Evolutionary conservation across 2,113 vertebrate species (phyloP).

Genomic region (Ptilorrhoa leucosticta): DNA sequence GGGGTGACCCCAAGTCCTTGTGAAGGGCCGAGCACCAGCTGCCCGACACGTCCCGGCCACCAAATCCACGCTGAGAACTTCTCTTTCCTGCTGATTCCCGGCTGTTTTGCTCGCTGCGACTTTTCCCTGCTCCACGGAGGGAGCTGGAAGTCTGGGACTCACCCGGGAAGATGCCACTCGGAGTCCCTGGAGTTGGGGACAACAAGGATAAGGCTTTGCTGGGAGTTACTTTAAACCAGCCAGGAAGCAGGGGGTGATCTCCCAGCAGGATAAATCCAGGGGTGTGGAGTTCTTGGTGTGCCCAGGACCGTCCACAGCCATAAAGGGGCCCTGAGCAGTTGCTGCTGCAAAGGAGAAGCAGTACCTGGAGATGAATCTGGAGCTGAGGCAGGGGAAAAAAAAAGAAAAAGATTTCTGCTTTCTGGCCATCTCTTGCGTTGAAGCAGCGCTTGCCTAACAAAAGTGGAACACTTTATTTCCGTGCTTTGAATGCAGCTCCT

Average conservation of each 20-base stretch:
- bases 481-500: constrained; percentile 26
- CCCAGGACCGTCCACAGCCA: neutral
- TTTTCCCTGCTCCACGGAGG: fast-evolving
- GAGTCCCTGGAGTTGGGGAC: neutral
- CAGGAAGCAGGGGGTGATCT: neutral
- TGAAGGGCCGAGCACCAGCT: neutral
- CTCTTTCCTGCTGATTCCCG: fast-evolving
- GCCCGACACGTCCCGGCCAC: fast-evolving
- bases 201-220: neutral
- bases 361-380: neutral
- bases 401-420: neutral
- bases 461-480: constrained; percentile 29
- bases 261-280: neutral
- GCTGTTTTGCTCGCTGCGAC: fast-evolving
- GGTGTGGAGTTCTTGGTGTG: neutral
- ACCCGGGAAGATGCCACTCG: neutral
- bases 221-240: neutral
- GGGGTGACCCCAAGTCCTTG: neutral
- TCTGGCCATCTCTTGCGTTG: neutral
- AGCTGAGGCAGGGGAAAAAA: neutral
- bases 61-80: fast-evolving
- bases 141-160: neutral
- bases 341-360: neutral
- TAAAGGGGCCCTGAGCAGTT: neutral
- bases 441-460: constrained; percentile 2